Evolutionary conservation across 2,888 invertebrate genomes (phyloP).

Genomic region (Enchytraeus crypticus): DNA sequence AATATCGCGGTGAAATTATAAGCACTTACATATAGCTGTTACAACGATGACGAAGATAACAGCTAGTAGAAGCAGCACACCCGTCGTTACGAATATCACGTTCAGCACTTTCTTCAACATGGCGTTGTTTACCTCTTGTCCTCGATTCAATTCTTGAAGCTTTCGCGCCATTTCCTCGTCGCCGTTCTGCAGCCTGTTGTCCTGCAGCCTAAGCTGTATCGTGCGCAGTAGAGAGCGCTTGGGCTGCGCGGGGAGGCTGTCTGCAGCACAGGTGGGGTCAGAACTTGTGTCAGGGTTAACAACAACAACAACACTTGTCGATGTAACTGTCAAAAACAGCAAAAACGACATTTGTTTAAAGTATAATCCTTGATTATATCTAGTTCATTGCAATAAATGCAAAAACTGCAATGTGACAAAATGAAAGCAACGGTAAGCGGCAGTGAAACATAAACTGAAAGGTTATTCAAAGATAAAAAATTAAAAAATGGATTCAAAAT

Average conservation of each 20-base stretch:
- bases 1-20: not conserved
- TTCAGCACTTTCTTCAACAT: conserved; percentile 39
- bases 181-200: conserved; percentile 33
- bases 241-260: not conserved
- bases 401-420: too few species aligned
- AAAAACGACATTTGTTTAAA: too few species aligned
- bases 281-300: too few species aligned
- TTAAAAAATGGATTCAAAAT: too few species aligned
- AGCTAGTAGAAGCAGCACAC: conserved; percentile 35
- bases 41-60: conserved; percentile 41
- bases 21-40: conserved; percentile 36
- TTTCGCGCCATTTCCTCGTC: conserved; percentile 11
- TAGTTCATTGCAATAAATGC: too few species aligned
- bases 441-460: too few species aligned
- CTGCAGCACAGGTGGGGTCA: too few species aligned
- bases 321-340: too few species aligned
- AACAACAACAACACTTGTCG: too few species aligned
- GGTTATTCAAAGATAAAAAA: too few species aligned
- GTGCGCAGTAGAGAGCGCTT: not conserved
- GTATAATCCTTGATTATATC: too few species aligned
- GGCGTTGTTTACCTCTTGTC: conserved; percentile 25
- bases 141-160: conserved; percentile 23
- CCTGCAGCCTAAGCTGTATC: conserved; percentile 25
- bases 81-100: conserved; percentile 39
- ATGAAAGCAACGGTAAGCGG: too few species aligned